Base-by-base conservation (phyloP, 2,797 vertebrate genomes). In the Tragelaphus eurycerus region DNA sequence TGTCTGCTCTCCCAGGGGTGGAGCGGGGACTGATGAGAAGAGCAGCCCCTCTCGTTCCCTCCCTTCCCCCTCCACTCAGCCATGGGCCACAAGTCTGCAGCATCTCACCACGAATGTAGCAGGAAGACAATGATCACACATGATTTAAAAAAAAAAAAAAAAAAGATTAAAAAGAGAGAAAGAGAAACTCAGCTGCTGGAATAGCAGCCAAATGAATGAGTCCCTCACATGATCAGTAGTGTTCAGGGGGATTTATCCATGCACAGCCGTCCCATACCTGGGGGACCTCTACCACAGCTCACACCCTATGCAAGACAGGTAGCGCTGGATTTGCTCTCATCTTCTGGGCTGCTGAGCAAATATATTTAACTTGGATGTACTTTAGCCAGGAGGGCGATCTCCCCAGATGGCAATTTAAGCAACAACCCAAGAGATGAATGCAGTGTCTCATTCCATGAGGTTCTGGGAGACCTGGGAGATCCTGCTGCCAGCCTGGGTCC, bases 241-340 rank as follows among this genome's bases (percentile, higher is more conserved):
- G 1, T 8, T 78, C 13, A 5, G 55, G 59, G 43, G 25, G 83
- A 59, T 1, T 21, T 10, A 27, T 4, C 0, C 34, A 7, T 0
- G 1, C 52, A 11, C 0, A 8, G 25, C 19, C 38, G 0, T 64
- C n/a, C 88, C 0, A 12, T 0, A 16, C 1, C 38, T 2, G 31
- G 3, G 62, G 79, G 0, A 1, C 79, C 15, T 16, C 0, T 21
- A 0, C 57, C 14, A 0, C 0, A 23, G 13, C 95, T 34, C 1
- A 29, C 2, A 38, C 62, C 17, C 52, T 48, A 7, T 27, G 25
- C 6, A 14, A 31, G 0, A 46, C 29, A 5, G 17, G 23, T 25
- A 14, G n/a, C 5, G 0, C 48, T 5, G 34, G 74, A 78, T 1
- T 1, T 7, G 1, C 46, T 38, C 38, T 38, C 60, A 4, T 31